These are phyloP conservation scores for Eristalis pertinax DNA, from an alignment of 2,888 invertebrate species.

Conservation along the genomic window DNA sequence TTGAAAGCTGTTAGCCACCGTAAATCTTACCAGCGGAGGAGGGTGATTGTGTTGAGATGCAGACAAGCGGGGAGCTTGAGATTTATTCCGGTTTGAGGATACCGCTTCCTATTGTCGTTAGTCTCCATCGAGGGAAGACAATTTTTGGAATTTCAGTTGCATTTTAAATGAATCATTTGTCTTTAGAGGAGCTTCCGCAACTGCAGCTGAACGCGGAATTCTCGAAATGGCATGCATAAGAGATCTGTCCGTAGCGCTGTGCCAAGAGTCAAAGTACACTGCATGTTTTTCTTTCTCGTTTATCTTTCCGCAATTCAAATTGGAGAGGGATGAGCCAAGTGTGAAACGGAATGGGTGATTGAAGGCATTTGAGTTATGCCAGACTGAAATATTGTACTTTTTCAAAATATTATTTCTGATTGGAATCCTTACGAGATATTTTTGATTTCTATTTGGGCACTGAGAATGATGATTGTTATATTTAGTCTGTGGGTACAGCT, in stretches of 20 bases:
- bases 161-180: not conserved
- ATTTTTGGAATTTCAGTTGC: not conserved
- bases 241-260: not conserved
- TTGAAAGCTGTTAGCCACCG: too few species aligned
- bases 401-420: too few species aligned
- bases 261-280: not conserved
- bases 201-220: not conserved
- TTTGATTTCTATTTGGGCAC: too few species aligned
- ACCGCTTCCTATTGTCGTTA: not conserved
- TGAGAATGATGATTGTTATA: too few species aligned
- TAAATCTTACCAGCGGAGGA: not conserved
- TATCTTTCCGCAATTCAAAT: not conserved
- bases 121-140: not conserved
- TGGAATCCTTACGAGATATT: too few species aligned
- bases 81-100: not conserved
- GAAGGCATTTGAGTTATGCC: too few species aligned
- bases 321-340: not conserved
- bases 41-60: not conserved
- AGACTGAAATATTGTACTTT: too few species aligned
- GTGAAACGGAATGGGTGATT: not conserved
- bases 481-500: not conserved
- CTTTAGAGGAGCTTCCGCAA: not conserved
- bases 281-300: not conserved
- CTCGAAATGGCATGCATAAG: not conserved
- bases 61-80: not conserved